Percentiles rank a stretch among this genome's conserved stretches.
Conservation (phyloP, 2,888 invertebrate genomes). For the Pterobdella sp. region DNA sequence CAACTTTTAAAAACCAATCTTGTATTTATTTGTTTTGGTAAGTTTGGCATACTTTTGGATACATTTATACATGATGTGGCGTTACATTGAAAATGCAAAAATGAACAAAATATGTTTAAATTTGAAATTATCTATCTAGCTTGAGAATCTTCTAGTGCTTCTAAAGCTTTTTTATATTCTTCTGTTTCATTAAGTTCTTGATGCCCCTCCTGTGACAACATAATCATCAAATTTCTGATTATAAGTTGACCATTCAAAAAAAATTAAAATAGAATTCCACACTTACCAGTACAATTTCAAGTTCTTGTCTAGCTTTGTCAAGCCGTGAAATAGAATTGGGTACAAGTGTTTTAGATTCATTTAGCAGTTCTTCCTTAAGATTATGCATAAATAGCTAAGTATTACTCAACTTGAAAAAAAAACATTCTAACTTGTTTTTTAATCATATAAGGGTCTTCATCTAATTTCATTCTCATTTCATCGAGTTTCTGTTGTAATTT, state of each 20-base stretch:
- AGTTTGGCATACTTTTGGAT: too few species aligned
- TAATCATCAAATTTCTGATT: not conserved
- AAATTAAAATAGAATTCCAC: not conserved
- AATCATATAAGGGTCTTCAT: slow-evolving; percentile 1
- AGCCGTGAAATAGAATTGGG: not conserved
- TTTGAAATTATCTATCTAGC: too few species aligned
- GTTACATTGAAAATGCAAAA: too few species aligned
- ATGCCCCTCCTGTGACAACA: not conserved
- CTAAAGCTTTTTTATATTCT: not conserved
- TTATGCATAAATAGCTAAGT: not conserved
- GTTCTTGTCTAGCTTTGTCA: slow-evolving; percentile 2
- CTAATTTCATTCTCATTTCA: slow-evolving; percentile 1
- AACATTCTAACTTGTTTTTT: not conserved
- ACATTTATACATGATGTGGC: too few species aligned
- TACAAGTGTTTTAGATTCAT: not conserved
- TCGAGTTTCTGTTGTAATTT: not conserved
- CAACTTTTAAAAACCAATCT: too few species aligned
- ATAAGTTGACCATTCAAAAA: not conserved
- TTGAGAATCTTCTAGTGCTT: not conserved
- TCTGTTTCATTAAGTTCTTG: not conserved
- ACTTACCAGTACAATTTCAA: not conserved
- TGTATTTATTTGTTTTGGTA: too few species aligned
- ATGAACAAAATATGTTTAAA: too few species aligned
- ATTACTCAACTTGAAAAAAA: not conserved
- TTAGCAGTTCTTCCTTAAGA: not conserved